Percentiles rank a stretch among this genome's conserved stretches.
These are phyloP conservation scores for Philonicus albiceps DNA, from an alignment of 2,888 invertebrate genomes.

Conservation along the genomic window DNA sequence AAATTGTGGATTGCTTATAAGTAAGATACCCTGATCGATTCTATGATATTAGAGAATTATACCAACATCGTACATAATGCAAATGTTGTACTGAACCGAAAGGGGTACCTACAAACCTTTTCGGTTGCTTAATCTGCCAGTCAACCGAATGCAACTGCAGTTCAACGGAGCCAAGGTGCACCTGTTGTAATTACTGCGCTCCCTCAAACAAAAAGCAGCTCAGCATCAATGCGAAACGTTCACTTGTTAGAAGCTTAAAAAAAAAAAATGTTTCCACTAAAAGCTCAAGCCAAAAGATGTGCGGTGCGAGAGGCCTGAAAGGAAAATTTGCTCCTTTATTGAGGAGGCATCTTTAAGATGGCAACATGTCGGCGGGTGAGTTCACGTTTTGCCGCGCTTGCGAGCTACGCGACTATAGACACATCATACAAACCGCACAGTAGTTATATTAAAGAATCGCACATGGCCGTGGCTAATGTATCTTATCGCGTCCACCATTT, in stretches of 20 bases:
- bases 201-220: not conserved
- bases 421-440: constrained; percentile 47
- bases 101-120: no score
- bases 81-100: no score
- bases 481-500: constrained; percentile 52
- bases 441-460: constrained; percentile 51
- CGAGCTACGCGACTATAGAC: not conserved
- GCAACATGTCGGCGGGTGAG: not conserved
- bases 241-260: not conserved
- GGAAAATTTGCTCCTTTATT: not conserved
- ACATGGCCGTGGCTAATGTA: constrained; percentile 51
- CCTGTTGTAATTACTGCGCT: not conserved
- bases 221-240: not conserved
- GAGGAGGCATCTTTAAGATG: not conserved
- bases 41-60: no score
- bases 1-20: no score
- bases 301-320: not conserved
- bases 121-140: no score
- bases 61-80: no score
- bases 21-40: no score
- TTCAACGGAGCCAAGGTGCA: no score
- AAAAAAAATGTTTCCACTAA: not conserved
- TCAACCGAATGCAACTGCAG: no score
- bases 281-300: not conserved
- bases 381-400: not conserved